Conservation (phyloP, 2,797 vertebrate species). For the Chelidonichthys spinosus region DNA sequence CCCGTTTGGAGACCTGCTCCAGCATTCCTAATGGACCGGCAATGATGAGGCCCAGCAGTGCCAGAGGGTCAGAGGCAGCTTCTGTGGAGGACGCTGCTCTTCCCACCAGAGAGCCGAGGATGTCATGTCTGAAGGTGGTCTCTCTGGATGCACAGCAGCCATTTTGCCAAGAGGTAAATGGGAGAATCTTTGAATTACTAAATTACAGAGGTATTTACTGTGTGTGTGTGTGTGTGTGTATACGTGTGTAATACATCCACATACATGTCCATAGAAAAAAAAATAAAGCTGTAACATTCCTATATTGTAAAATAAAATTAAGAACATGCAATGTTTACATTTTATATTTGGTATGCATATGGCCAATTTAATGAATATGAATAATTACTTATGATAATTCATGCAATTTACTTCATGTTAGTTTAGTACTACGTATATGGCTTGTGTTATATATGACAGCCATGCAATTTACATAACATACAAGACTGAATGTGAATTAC, state of each 20-base stretch:
- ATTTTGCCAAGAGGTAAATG: slow-evolving; percentile 75
- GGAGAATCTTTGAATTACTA: slow-evolving; percentile 59
- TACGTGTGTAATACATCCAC: slow-evolving; percentile 34
- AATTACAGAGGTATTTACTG: slow-evolving; percentile 35
- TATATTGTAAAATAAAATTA: background rate
- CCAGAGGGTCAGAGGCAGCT: slow-evolving; percentile 85
- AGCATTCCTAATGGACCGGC: slow-evolving; percentile 84
- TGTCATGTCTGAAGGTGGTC: slow-evolving; percentile 84
- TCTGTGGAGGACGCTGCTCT: slow-evolving; percentile 80
- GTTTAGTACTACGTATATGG: slow-evolving; percentile 4
- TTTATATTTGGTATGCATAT: slow-evolving; percentile 9
- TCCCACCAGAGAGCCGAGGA: slow-evolving; percentile 76
- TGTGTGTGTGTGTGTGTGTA: slow-evolving; percentile 19
- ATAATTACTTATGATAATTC: background rate
- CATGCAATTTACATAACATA: background rate
- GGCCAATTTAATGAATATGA: background rate
- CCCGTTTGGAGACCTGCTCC: slow-evolving; percentile 81
- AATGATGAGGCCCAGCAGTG: slow-evolving; percentile 85
- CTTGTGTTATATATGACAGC: background rate
- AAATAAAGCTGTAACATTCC: background rate
- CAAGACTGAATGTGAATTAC: slow-evolving; percentile 3
- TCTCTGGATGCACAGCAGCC: slow-evolving; percentile 72
- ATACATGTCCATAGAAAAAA: background rate
- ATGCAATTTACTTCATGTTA: background rate
- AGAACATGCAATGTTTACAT: background rate